phyloP scores from a whole-genome alignment of 2,797 vertebrate species.

The Chiroxiphia lanceolata region DNA sequence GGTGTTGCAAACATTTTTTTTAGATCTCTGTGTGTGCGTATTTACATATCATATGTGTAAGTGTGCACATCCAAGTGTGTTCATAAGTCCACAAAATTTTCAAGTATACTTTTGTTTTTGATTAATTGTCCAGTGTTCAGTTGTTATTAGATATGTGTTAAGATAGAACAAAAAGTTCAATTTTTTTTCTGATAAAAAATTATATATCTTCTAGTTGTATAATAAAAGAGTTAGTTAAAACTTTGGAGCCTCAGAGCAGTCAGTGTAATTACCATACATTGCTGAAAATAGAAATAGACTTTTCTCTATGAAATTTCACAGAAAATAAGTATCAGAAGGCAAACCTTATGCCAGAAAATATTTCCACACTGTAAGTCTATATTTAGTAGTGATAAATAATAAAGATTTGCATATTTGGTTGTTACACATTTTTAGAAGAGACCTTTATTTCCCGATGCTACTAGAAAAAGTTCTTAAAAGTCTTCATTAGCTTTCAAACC shows the following conservation, averaged over 20 bases:
- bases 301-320: constrained; percentile 3
- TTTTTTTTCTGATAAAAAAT: not conserved
- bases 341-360: not conserved
- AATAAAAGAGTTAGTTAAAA: constrained; percentile 26
- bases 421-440: not conserved
- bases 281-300: constrained; percentile 12
- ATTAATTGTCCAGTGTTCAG: not conserved
- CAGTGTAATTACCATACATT: not conserved
- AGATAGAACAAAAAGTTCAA: not conserved
- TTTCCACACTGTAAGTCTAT: not conserved
- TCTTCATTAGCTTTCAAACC: not conserved
- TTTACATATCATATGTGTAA: not conserved
- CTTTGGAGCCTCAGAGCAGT: not conserved
- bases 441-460: not conserved
- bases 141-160: not conserved
- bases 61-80: not conserved
- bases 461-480: constrained; percentile 15
- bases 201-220: not conserved
- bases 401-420: not conserved
- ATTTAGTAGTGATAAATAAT: constrained; percentile 2
- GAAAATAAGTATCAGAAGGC: constrained; percentile 1
- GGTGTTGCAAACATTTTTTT: not conserved
- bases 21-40: not conserved
- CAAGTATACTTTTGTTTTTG: not conserved
- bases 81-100: not conserved